Conservation (phyloP, 2,888 invertebrate genomes). For the Platycheirus rosarum region DNA sequence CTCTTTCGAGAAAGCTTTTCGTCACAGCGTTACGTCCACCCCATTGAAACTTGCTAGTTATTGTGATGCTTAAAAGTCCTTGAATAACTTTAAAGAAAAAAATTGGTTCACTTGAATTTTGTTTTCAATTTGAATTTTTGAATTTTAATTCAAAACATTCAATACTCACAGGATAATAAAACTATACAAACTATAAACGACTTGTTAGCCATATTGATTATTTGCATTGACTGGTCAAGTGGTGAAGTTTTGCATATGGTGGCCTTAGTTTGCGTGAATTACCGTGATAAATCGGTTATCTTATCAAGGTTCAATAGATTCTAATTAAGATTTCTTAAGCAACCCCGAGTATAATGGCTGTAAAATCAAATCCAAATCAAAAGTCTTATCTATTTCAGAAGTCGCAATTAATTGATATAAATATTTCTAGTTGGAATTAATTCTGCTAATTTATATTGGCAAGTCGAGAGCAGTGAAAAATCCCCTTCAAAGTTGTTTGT, state of each 20-base stretch:
- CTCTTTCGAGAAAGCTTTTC: slow-evolving; percentile 75
- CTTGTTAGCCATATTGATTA: neutral
- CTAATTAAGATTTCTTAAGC: neutral
- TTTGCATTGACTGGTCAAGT: slow-evolving; percentile 1
- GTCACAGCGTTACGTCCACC: slow-evolving; percentile 77
- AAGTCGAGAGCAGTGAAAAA: too few species aligned
- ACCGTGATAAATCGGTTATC: neutral
- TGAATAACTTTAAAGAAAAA: slow-evolving; percentile 58
- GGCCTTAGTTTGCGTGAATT: neutral
- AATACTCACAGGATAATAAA: neutral
- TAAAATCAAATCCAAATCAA: too few species aligned
- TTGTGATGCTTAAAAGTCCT: slow-evolving; percentile 76
- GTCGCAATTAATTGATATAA: too few species aligned
- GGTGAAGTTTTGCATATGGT: neutral
- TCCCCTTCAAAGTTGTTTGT: too few species aligned
- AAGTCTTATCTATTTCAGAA: too few species aligned
- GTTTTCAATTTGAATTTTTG: neutral
- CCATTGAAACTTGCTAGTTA: slow-evolving; percentile 78
- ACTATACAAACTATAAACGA: slow-evolving; percentile 1
- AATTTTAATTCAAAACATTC: neutral
- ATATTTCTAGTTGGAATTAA: too few species aligned
- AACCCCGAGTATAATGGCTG: neutral
- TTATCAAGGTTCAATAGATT: slow-evolving; percentile 13
- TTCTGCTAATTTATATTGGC: too few species aligned
- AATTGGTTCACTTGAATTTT: too few species aligned